Evolutionary conservation across 2,888 invertebrate genomes (phyloP).

Genomic region (Coenonympha arcania): DNA sequence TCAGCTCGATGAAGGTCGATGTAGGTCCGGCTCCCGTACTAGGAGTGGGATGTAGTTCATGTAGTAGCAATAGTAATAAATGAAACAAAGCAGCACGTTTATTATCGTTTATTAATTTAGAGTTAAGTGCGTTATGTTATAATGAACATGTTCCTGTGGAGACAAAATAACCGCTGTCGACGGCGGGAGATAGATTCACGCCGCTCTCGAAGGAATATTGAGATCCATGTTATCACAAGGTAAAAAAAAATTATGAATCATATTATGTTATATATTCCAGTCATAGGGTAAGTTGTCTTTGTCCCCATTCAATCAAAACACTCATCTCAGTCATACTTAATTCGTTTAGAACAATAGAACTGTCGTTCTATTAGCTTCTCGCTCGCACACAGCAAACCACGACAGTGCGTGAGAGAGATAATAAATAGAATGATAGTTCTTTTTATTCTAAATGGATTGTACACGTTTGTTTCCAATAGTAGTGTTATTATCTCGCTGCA

Average conservation of each 20-base stretch:
- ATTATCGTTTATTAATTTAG: slow-evolving; percentile 69
- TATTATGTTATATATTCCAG: slow-evolving; percentile 39
- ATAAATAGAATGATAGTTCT: too few relatives aligned
- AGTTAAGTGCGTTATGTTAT: slow-evolving; percentile 63
- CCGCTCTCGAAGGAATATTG: slow-evolving; percentile 40
- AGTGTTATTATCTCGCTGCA: too few relatives aligned
- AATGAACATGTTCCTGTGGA: slow-evolving; percentile 57
- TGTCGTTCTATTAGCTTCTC: too few relatives aligned
- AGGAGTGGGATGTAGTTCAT: too few relatives aligned
- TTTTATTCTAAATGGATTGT: too few relatives aligned
- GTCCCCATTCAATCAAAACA: slow-evolving; percentile 53
- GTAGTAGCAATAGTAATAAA: too few relatives aligned
- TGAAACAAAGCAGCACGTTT: slow-evolving; percentile 45
- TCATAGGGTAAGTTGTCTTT: slow-evolving; percentile 36
- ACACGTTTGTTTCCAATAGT: too few relatives aligned
- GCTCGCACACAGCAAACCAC: too few relatives aligned
- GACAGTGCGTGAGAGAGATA: too few relatives aligned
- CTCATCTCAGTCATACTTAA: slow-evolving; percentile 16
- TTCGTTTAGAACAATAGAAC: too few relatives aligned
- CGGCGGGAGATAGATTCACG: slow-evolving; percentile 5
- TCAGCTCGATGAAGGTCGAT: too few relatives aligned
- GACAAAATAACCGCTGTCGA: slow-evolving; percentile 49
- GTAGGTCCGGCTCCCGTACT: too few relatives aligned
- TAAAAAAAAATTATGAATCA: slow-evolving; percentile 37
- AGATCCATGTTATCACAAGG: slow-evolving; percentile 64